Base-by-base conservation (phyloP, 1,140 invertebrate genomes). In the Drosophila subpulchrella region DNA sequence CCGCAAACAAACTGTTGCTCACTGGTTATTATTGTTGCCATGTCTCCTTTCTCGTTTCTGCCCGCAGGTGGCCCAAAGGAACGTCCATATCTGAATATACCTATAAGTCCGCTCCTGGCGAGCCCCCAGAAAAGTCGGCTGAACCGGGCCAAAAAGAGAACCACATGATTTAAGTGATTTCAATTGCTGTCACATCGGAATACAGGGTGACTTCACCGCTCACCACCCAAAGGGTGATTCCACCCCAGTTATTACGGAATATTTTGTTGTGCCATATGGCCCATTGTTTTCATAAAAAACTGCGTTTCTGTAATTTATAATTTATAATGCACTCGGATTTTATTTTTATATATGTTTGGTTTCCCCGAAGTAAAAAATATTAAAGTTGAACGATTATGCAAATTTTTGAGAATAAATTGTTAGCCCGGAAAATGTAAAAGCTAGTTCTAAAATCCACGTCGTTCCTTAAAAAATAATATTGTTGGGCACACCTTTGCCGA, bases 1-100 rank as follows among this genome's bases (percentile, higher is more conserved):
- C 73, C 62, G 61, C 54, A 88, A 88, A 88, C 83, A 88, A 88
- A 88, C 83, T 88, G 83, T 88, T 88, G 83, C 83, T 88, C 76
- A 63, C 67, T 66, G 62, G 62, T 59, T 86, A 66, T 86, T 86
- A 81, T 56, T 88, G 66, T 78, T 58, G 70, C 60, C 56, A 66
- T 81, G 62, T 81, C 73, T 77, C 62, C 48, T 10, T n/a, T 51
- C 48, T 51, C 54, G 42, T 54, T 70, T 71, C 47, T 53, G 54
- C 66, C 78, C 76, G 72, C 81, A 84, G 81, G 81, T 84, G 81
- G 60, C 39, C 47, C 13, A 32, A 79, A 63, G 48, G 50, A 73
- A 78, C 53, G 51, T 60, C 63, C 73, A 38, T 24, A 70, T 70
- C 55, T 60, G 44, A 10, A 54, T 60, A 73, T 67, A 76, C 56